Base-by-base conservation (phyloP, 2,888 invertebrate genomes). In the Eupithecia inturbata region DNA sequence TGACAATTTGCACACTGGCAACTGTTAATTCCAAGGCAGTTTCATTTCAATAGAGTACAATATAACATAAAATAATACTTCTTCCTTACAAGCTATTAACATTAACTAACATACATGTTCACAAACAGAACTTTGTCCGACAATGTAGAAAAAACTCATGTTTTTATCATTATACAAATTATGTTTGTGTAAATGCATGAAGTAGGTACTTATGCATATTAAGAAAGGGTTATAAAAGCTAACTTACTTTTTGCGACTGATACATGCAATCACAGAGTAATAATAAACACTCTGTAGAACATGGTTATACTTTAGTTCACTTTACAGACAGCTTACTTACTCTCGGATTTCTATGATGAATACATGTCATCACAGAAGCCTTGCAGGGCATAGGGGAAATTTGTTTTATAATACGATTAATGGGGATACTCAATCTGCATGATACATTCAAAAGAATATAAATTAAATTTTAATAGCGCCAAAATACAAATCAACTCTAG, bases 31-130 rank as follows among this genome's bases (percentile, higher is more conserved):
- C 79, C 80, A 84, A 84, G 83, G 83, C 83, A 84, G 76, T 81
- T 80, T 80, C 66, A 26, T 81, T 80, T 80, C 66, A 26, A n/a
- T 68, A 76, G 74, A 80, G 83, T 83, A 84, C 79, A 80, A 82
- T 84, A 85, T 82, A 84, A 86, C 83, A 84, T 86, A 88, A 26
- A 88, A 85, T 89, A 89, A 89, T 89, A 89, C 88, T 89, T 88
- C 74, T 81, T 81, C 82, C 84, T 85, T 81, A 82, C 78, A 82
- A 84, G 71, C 79, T 79, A 81, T 41, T 81, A 77, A 74, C 75
- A 57, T 77, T 39, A 62, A 70, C 72, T 62, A 60, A 70, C 62
- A 57, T n/a, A 41, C 68, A n/a, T 73, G 39, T 73, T 71, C 75
- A 70, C 68, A 70, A 75, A 72, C 41, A 49, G 49, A 39, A 39